Conservation (phyloP, 1,140 invertebrate genomes). For the Pollicipes pollicipes region DNA sequence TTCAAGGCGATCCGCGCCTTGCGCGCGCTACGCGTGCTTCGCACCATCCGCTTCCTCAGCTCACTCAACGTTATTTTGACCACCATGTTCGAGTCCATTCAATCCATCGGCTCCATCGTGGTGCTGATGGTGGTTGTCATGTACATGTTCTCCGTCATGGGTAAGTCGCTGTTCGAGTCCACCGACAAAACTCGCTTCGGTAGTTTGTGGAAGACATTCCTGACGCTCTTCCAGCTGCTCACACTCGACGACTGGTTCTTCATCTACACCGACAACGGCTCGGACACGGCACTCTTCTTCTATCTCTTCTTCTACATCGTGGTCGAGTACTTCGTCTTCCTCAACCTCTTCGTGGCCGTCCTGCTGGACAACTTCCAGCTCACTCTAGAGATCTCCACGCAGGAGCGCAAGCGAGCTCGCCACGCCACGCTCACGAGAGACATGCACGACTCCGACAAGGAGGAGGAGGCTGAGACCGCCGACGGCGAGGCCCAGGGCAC, state of each 20-base stretch:
- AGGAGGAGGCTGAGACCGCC: not conserved
- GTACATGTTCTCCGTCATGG: slow-evolving; percentile 25
- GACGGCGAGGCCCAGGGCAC: not conserved
- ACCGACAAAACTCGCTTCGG: slow-evolving; percentile 19
- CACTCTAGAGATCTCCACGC: slow-evolving; percentile 13
- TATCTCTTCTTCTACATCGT: slow-evolving; percentile 22
- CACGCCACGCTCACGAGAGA: not conserved
- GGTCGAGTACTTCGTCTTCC: slow-evolving; percentile 24
- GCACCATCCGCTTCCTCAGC: slow-evolving; percentile 20
- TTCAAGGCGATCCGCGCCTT: slow-evolving; percentile 21
- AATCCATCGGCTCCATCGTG: slow-evolving; percentile 22
- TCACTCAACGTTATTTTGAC: slow-evolving; percentile 23
- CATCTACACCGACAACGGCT: slow-evolving; percentile 1
- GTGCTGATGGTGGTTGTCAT: slow-evolving; percentile 22
- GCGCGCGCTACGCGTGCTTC: slow-evolving; percentile 21
- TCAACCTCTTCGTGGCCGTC: slow-evolving; percentile 24
- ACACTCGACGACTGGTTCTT: slow-evolving; percentile 19
- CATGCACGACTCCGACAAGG: not conserved
- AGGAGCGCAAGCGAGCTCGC: not conserved
- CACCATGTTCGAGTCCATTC: slow-evolving; percentile 22
- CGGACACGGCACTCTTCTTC: slow-evolving; percentile 15
- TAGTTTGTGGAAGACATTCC: slow-evolving; percentile 17
- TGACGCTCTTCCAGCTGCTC: slow-evolving; percentile 22
- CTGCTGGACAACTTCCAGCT: slow-evolving; percentile 25
- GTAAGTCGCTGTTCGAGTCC: slow-evolving; percentile 20